Evolutionary conservation across 2,113 vertebrate species (phyloP).

Genomic region (Chloroceryle aenea): DNA sequence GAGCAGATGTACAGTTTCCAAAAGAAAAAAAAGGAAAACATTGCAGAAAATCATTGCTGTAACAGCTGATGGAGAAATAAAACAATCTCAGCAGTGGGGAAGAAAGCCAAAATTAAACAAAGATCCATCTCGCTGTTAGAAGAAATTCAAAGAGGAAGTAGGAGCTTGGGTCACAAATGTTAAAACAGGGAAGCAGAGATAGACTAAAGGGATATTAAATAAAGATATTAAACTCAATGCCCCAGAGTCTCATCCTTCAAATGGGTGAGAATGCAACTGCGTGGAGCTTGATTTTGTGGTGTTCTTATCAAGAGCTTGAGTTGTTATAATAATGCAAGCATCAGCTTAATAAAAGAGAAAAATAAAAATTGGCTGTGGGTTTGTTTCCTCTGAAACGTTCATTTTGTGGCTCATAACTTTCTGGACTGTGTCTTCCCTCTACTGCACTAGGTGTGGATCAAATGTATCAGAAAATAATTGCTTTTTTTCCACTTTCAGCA

Average conservation of each 20-base stretch:
- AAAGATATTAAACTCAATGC: not conserved
- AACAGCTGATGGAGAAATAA: constrained; percentile 60
- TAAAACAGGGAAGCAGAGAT: not conserved
- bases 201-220: constrained; percentile 8
- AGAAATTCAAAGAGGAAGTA: constrained; percentile 15
- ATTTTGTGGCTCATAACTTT: not conserved
- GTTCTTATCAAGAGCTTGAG: not conserved
- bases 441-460: not conserved
- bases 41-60: constrained; percentile 38
- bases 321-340: not conserved
- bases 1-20: constrained; percentile 57
- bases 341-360: not conserved
- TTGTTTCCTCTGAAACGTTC: not conserved
- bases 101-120: constrained; percentile 48
- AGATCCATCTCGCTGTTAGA: not conserved
- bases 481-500: not conserved
- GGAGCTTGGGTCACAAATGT: not conserved
- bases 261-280: not conserved
- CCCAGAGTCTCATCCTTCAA: constrained; percentile 5
- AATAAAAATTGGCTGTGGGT: not conserved
- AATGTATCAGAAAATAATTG: not conserved
- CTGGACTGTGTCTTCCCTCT: not conserved
- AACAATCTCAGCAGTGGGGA: constrained; percentile 19
- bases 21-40: not conserved
- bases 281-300: not conserved